Percentiles rank a stretch among this genome's conserved stretches.
Conservation (phyloP, 2,797 vertebrate species). For the Oreonectes daqikongensis region DNA sequence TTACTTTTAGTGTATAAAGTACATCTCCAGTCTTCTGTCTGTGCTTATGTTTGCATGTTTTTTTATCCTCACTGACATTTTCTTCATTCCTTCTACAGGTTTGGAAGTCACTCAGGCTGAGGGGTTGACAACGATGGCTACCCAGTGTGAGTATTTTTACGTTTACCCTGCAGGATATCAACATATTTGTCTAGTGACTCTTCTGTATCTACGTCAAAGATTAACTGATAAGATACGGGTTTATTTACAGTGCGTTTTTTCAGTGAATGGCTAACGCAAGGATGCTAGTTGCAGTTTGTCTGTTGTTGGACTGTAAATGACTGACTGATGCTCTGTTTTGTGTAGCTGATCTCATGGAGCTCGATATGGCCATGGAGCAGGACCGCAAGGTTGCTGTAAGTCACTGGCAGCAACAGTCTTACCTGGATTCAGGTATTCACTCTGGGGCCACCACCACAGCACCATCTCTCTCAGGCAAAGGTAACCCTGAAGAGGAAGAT, state of each 20-base stretch:
- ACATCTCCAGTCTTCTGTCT: neutral
- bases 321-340: neutral
- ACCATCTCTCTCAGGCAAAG: conserved; percentile 96
- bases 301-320: neutral
- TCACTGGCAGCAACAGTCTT: conserved; percentile 98
- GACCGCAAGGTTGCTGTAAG: conserved; percentile 95
- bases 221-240: neutral
- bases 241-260: neutral
- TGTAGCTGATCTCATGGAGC: conserved; percentile 96
- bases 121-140: conserved; percentile 81
- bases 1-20: conserved; percentile 39
- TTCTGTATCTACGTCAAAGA: neutral
- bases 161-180: neutral
- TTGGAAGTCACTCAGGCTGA: conserved; percentile 77
- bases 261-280: neutral
- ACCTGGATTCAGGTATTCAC: conserved; percentile 98
- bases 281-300: neutral
- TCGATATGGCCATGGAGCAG: conserved; percentile 99
- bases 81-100: conserved; percentile 60
- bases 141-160: conserved; percentile 77
- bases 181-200: conserved; percentile 3
- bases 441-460: conserved; percentile 97
- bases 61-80: neutral
- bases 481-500: conserved; percentile 95
- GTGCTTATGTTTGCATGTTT: neutral